Evolutionary conservation across 2,797 vertebrate genomes (phyloP).

Genomic region (Hybognathus amarus): DNA sequence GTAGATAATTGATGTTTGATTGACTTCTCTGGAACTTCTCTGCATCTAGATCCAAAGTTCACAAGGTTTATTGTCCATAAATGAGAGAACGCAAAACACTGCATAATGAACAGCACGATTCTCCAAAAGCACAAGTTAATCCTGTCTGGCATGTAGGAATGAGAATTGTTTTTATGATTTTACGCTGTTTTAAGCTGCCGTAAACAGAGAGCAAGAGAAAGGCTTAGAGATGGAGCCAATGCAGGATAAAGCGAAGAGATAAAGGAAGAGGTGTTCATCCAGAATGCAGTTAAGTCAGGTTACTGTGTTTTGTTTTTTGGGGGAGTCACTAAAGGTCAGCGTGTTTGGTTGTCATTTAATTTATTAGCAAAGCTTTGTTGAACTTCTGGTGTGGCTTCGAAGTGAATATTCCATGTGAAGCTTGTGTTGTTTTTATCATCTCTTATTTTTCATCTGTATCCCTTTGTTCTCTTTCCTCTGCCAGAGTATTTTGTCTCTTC

Average conservation of each 20-base stretch:
- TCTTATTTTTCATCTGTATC: conserved; percentile 13
- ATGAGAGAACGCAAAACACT: neutral
- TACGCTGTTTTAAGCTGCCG: neutral
- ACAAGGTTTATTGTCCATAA: neutral
- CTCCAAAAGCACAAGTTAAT: neutral
- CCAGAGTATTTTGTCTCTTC: conserved; percentile 30
- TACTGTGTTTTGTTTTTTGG: conserved; percentile 22
- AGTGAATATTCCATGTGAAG: neutral
- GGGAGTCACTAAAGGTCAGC: conserved; percentile 55
- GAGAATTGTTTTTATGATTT: neutral
- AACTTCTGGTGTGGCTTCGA: neutral
- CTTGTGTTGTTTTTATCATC: conserved; percentile 6
- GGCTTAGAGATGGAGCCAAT: neutral
- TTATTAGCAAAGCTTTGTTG: conserved; percentile 42
- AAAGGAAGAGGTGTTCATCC: conserved; percentile 17
- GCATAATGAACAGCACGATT: neutral
- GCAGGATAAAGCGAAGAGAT: conserved; percentile 24
- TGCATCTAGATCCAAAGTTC: neutral
- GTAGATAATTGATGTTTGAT: neutral
- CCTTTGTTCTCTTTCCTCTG: conserved; percentile 19
- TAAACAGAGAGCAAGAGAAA: conserved; percentile 25
- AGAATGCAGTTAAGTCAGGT: conserved; percentile 3
- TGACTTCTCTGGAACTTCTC: neutral
- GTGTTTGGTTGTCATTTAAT: conserved; percentile 67
- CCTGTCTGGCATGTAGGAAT: neutral